Evolutionary conservation across 2,797 vertebrate genomes (phyloP).

Genomic region (Rousettus madagascariensis): DNA sequence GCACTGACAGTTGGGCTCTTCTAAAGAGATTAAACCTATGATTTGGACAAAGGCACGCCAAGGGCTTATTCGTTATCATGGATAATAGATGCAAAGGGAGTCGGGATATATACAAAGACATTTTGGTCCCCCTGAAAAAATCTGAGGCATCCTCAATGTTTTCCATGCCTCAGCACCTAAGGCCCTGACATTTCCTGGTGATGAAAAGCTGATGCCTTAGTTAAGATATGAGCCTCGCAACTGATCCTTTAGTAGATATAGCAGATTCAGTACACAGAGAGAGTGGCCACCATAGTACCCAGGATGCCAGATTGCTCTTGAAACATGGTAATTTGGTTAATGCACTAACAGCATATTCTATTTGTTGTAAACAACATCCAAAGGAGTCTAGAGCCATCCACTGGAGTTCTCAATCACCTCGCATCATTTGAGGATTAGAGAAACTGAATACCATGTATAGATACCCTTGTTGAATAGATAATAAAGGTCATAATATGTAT

Average conservation of each 20-base stretch:
- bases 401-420: too few species aligned
- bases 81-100: background rate
- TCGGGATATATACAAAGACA: background rate
- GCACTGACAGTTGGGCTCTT: background rate
- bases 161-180: background rate
- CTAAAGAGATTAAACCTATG: background rate
- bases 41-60: background rate
- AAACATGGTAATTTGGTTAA: too few species aligned
- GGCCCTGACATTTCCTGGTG: background rate
- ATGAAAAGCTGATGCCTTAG: background rate
- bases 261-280: background rate
- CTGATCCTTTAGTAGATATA: background rate
- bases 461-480: too few species aligned
- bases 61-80: background rate
- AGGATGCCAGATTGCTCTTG: background rate
- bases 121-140: background rate
- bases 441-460: too few species aligned
- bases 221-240: background rate
- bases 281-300: background rate
- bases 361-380: too few species aligned
- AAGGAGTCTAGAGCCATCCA: too few species aligned
- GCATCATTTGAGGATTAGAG: too few species aligned
- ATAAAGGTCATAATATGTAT: too few species aligned
- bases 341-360: too few species aligned
- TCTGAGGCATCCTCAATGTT: background rate